A percentile compares a stretch with the other conserved stretches of the same genome.
These are phyloP conservation scores for Dione vanillae DNA, from an alignment of 2,888 invertebrate species.

Conservation along the genomic window DNA sequence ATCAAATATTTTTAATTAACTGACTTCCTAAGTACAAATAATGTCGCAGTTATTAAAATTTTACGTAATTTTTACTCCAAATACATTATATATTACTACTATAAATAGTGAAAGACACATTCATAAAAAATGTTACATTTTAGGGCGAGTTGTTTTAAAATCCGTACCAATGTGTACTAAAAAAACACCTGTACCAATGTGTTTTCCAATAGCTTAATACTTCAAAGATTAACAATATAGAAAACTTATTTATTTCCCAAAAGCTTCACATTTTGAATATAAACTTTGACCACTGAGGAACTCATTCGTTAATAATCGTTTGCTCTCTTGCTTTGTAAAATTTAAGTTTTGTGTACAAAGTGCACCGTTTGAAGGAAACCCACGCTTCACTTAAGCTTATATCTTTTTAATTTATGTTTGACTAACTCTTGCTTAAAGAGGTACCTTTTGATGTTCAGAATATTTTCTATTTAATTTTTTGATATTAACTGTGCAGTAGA, in stretches of 20 bases:
- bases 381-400: constrained; percentile 5
- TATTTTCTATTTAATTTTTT: not conserved
- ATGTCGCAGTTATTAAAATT: too few relatives aligned
- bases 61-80: too few relatives aligned
- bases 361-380: not conserved
- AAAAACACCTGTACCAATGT: not conserved
- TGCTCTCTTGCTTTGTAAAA: not conserved
- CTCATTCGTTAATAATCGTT: not conserved
- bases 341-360: not conserved
- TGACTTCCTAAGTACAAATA: too few relatives aligned
- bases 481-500: not conserved
- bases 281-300: not conserved
- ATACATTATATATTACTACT: too few relatives aligned
- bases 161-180: not conserved
- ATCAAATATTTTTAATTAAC: too few relatives aligned
- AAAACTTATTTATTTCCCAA: not conserved
- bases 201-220: not conserved
- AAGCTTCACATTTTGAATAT: not conserved
- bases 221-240: not conserved
- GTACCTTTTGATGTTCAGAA: constrained; percentile 7
- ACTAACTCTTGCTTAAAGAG: not conserved
- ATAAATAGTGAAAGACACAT: too few relatives aligned
- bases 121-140: too few relatives aligned
- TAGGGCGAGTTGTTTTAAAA: not conserved
- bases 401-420: constrained; percentile 4